A percentile compares a stretch with the other conserved stretches of the same genome.
These are phyloP conservation scores for Pygocentrus nattereri DNA, from an alignment of 2,797 vertebrate genomes.

Conservation along the genomic window DNA sequence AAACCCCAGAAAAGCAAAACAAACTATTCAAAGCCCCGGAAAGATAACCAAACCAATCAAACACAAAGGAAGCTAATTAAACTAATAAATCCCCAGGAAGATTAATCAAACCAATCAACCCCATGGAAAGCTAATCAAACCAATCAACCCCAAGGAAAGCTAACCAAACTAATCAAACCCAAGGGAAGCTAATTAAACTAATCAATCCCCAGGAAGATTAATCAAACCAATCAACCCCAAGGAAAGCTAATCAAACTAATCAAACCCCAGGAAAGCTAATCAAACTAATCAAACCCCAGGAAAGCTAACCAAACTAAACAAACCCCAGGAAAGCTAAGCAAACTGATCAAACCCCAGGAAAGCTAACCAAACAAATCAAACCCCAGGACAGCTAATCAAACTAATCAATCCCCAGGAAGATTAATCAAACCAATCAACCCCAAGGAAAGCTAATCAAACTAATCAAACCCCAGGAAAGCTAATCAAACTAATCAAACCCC, in stretches of 20 bases:
- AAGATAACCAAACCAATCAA: too few relatives aligned
- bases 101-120: too few relatives aligned
- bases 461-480: not conserved
- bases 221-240: not conserved
- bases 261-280: too few relatives aligned
- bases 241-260: not conserved
- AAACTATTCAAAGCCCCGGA: too few relatives aligned
- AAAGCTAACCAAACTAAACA: not conserved
- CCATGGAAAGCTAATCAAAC: not conserved
- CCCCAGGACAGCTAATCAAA: too few relatives aligned
- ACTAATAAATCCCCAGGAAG: too few relatives aligned
- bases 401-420: too few relatives aligned
- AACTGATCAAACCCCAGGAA: too few relatives aligned
- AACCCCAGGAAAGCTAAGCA: too few relatives aligned
- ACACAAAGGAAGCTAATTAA: too few relatives aligned
- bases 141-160: not conserved
- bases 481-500: not conserved
- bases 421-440: not conserved
- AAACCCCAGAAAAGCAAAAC: too few relatives aligned
- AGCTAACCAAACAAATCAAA: not conserved
- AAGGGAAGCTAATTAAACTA: not conserved
- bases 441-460: too few relatives aligned
- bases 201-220: not conserved
- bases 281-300: not conserved
- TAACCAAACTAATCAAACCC: not conserved